A percentile compares a stretch with the other conserved stretches of the same genome.
Conservation (phyloP, 2,113 vertebrate genomes). For the Hyla sarda region DNA sequence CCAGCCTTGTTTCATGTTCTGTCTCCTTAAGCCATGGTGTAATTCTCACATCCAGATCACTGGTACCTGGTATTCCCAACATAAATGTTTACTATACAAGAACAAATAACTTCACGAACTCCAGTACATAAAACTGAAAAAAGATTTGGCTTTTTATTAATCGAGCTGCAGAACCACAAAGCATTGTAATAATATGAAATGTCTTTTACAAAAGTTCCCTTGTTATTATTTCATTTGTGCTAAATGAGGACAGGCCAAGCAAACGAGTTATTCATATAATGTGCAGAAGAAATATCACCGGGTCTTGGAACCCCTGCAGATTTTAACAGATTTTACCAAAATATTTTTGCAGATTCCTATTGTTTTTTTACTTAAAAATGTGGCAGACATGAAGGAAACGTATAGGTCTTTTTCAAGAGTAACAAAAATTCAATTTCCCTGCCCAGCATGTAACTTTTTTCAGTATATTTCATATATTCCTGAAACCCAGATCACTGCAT, state of each 20-base stretch:
- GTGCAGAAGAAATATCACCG: constrained; percentile 66
- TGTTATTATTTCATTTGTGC: constrained; percentile 70
- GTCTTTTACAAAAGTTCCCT: constrained; percentile 61
- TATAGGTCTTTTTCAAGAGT: constrained; percentile 72
- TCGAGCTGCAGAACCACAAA: constrained; percentile 60
- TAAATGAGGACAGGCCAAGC: constrained; percentile 65
- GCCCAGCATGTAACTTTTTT: constrained; percentile 76
- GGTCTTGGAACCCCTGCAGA: constrained; percentile 67
- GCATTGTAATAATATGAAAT: constrained; percentile 61
- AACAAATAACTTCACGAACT: constrained; percentile 50
- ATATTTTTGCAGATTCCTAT: constrained; percentile 75
- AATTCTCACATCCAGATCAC: constrained; percentile 34
- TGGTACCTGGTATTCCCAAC: constrained; percentile 40
- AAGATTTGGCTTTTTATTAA: constrained; percentile 65
- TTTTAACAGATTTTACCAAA: constrained; percentile 73
- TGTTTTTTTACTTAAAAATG: constrained; percentile 75
- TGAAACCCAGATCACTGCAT: constrained; percentile 72
- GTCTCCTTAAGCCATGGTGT: constrained; percentile 9
- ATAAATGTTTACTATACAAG: constrained; percentile 51
- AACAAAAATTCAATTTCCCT: constrained; percentile 77
- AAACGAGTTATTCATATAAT: constrained; percentile 68
- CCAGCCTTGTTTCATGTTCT: constrained; percentile 30
- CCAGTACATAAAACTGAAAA: constrained; percentile 48
- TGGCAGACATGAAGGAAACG: constrained; percentile 72
- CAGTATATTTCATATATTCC: constrained; percentile 73